Percentiles rank a stretch among this genome's conserved stretches.
phyloP scores from a whole-genome alignment of 2,888 invertebrate genomes.

The Macaria notata region DNA sequence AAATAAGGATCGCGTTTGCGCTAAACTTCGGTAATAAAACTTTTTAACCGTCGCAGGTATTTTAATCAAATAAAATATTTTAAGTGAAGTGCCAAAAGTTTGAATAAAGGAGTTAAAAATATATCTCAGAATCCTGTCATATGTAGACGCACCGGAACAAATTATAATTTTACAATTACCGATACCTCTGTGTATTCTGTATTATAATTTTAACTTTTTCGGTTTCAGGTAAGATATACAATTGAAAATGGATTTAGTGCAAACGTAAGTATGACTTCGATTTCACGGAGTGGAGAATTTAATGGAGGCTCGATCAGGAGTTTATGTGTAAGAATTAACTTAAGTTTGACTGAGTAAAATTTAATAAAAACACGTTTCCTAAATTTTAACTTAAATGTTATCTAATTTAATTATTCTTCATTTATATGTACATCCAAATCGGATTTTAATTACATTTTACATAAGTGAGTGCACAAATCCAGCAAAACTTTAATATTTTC shows the following conservation, averaged over 20 bases:
- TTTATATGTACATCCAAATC: background rate
- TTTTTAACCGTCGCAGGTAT: slow-evolving; percentile 1
- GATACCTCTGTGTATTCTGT: background rate
- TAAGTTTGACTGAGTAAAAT: no score
- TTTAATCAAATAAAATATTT: slow-evolving; percentile 9
- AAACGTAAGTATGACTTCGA: no score
- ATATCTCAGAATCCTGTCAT: background rate
- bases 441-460: background rate
- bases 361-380: no score
- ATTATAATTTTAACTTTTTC: background rate
- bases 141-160: slow-evolving; percentile 4
- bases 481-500: no score
- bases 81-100: slow-evolving; percentile 20
- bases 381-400: no score
- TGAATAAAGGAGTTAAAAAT: slow-evolving; percentile 9
- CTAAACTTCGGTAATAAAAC: background rate
- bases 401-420: no score
- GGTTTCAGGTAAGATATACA: background rate
- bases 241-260: background rate
- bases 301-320: no score
- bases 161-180: background rate
- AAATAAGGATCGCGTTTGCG: background rate
- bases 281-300: no score
- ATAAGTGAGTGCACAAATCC: background rate
- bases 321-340: no score